Base-by-base conservation (phyloP, 2,797 vertebrate genomes). In the Muscicapa striata region DNA sequence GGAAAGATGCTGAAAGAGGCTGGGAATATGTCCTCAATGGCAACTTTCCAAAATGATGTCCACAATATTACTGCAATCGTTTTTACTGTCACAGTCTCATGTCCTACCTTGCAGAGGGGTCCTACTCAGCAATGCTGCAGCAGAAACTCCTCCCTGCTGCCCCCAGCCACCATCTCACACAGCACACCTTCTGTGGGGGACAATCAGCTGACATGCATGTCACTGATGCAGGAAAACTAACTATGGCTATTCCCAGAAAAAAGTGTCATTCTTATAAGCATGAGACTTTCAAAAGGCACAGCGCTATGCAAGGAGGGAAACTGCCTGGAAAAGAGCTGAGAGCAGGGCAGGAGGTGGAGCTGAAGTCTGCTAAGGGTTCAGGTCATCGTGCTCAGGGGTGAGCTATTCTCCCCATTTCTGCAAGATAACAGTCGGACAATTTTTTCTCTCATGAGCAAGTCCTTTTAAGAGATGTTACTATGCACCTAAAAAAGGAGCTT, bases 121-220 rank as follows among this genome's bases (percentile, higher is more conserved):
- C 18, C 24, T 18, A 29, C 40, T 17, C 26, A 75, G 29, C 29
- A 38, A 5, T 4, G 19, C 2, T 36, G 23, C 5, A 58, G 55
- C 73, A 89, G 38, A 64, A 75, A 36, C 40, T n/a, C 15, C 30
- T 57, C 32, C 52, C 29, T 0, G 0, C 19, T 73, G 46, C 10
- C 27, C 29, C 22, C 40, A 45, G 64, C 20, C 61, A 52, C n/a
- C 22, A 18, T 7, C 41, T 67, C 40, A 16, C 9, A 21, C 29
- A 58, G 46, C 59, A 57, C 24, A 55, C 24, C 34, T 52, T 43
- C 20, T 1, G 0, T 3, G 57, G 62, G 54, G 36, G 61, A 49
- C 3, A 2, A 36, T 0, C 32, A 70, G 57, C 38, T 30, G 72
- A 23, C 1, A 2, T 3, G 18, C 58, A 23, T 5, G 4, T 41